phyloP scores from a whole-genome alignment of 1,140 invertebrate genomes.

The Cyphomyrmex costatus region DNA sequence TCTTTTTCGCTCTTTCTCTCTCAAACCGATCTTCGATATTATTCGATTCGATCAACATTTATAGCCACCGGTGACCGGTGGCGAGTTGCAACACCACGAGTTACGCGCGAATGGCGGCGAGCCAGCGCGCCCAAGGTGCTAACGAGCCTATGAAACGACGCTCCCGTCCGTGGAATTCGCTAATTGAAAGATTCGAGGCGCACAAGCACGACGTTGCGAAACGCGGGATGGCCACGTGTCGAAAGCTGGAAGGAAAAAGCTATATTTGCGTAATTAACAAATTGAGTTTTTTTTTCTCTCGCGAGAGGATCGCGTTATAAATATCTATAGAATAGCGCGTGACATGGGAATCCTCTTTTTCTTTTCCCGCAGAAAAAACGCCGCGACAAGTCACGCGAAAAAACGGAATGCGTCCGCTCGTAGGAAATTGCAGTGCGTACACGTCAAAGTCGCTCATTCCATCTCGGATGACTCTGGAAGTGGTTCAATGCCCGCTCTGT shows the following conservation, averaged over 20 bases:
- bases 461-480: not conserved
- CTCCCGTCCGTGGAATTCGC: conserved; percentile 45
- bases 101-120: conserved; percentile 42
- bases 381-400: not conserved
- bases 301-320: not conserved
- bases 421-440: not conserved
- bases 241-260: conserved; percentile 27
- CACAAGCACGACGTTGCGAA: conserved; percentile 33
- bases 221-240: not conserved
- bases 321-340: conserved; percentile 2
- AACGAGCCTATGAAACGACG: conserved; percentile 44
- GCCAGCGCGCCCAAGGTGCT: conserved; percentile 45
- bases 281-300: not conserved
- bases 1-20: not conserved
- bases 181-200: conserved; percentile 24
- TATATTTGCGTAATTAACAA: conserved; percentile 7
- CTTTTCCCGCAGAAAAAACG: not conserved
- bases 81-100: conserved; percentile 33
- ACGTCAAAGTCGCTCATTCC: not conserved
- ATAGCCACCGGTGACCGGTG: not conserved
- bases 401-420: not conserved
- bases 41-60: not conserved
- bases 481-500: not conserved
- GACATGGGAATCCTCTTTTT: not conserved
- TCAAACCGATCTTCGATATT: conserved; percentile 9